Evolutionary conservation across 2,888 invertebrate genomes (phyloP), one percentile per base, ranked within the genome.

Genomic region (Zonitis immaculata): DNA sequence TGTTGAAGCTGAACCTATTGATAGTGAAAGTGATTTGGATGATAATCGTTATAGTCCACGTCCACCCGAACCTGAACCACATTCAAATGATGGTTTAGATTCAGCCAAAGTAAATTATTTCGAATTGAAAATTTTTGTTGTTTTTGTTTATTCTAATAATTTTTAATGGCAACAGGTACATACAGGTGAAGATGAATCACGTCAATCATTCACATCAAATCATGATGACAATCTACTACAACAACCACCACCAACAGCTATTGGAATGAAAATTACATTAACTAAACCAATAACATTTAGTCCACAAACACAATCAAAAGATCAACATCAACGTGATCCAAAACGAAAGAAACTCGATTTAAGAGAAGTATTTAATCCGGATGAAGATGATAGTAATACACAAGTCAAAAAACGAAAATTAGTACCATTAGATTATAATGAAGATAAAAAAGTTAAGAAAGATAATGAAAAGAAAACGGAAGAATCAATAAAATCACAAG

Each of bases 281-380:
- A 66, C 73, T 3, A 77, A 76, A 64, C 76, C 77, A 2, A 72
- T 73, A 43, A 69, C 72, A 3, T 72, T 75, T 49, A 69, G 71
- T 54, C 69, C 72, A 18, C 74, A 80, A 59, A 79, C 79, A 52
- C 73, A 78, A 54, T 5, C 3, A 22, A 22, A 22, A 22, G 22
- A 22, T 22, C 66, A 57, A 32, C 57, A n/a, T n/a, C n/a, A 57
- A 61, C 47, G 65, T 26, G 77, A 78, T 63, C 78, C 80, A 58
- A 85, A 87, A 62, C 66, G 74, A 67, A 89, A 88, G 76, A 90
- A 88, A 72, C 79, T 89, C 56, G 89, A 89, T 61, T 85, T 92
- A 0, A 86, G 88, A 60, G 90, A 90, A 68, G 91, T 92, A 3
- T 93, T 93, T 71, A 91, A 90, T 75, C 88, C 87, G 54, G 91